Percentiles rank a stretch among this genome's conserved stretches.
Conservation (phyloP, 2,113 vertebrate species). For the Pluvialis apricaria region DNA sequence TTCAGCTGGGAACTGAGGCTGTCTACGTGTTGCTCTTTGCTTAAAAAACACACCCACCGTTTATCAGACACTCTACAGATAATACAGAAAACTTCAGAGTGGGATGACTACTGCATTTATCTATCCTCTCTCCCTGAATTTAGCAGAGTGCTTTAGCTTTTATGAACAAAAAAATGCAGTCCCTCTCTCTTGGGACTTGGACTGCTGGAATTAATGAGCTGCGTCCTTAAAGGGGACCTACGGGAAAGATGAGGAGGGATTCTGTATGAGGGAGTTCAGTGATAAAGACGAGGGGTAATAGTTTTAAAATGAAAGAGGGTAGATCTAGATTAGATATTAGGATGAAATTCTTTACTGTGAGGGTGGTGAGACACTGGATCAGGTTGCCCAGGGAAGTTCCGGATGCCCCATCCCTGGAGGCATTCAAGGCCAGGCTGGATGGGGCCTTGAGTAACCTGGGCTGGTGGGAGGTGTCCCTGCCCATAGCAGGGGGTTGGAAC, state of each 20-base stretch:
- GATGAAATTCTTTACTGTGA: background rate
- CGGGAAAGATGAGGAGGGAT: background rate
- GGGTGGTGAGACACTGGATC: background rate
- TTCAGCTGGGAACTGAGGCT: background rate
- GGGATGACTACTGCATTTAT: background rate
- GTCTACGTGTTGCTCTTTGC: background rate
- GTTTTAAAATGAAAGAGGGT: background rate
- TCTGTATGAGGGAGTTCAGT: background rate
- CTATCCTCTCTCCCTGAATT: background rate
- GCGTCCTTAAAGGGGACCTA: background rate
- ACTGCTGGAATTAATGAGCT: background rate
- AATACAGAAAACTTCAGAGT: background rate
- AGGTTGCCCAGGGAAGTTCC: background rate
- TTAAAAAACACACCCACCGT: background rate
- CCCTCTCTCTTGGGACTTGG: background rate
- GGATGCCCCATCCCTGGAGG: background rate
- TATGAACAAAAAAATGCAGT: background rate
- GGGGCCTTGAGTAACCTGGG: background rate
- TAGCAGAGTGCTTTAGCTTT: background rate
- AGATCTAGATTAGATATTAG: background rate
- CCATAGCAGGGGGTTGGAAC: background rate
- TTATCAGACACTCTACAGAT: background rate
- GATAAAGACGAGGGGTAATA: background rate
- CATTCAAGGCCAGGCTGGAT: background rate
- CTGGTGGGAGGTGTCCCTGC: background rate